Base-by-base conservation (phyloP, 2,113 vertebrate genomes). In the Marcusenius ussheri region DNA sequence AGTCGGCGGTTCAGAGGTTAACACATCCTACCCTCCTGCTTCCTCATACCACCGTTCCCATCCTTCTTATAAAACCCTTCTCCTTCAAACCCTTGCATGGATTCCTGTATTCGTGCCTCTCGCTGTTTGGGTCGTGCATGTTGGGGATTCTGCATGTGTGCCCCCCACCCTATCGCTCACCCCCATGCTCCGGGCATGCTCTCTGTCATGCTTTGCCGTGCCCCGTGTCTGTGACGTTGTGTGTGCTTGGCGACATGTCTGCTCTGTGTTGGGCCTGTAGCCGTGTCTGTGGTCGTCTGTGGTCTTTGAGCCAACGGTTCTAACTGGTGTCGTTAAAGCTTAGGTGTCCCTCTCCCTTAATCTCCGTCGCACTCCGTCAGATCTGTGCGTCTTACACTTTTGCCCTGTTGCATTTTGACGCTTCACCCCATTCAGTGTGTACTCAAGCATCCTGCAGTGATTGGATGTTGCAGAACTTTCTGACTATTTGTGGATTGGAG, bases 41-140 rank as follows among this genome's bases (percentile, higher is more conserved):
- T 88, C 19, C 62, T 46, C 58, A 89, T 51, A 42, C 7, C 47
- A 49, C 13, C 47, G 19, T 53, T 77, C 10, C 42, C 58, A 80
- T 49, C 11, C 88, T 90, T n/a, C 39, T 83, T 90, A 86, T 77
- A 74, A 42, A 89, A 50, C 31, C 74, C 35, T 93, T 83, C 90
- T 88, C 90, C 85, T 70, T 77, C n/a, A 89, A 86, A 83, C 90
- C 89, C 91, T 89, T 93, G 95, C 95, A 95, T 94, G 95, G 91
- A 88, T 89, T 92, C 24, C 35, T 83, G 90, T 85, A 91, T 93
- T 93, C 88, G 93, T 85, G 56, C 77, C 53, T 8, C 90, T 90
- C 88, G 91, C 91, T 90, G 50, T 93, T 70, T 94, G 90, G 89
- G 88, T 90, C 90, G 86, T 92, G 95, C 92, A 94, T 94, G 93